Evolutionary conservation across 2,888 invertebrate genomes (phyloP).

Genomic region (Bibio marci): DNA sequence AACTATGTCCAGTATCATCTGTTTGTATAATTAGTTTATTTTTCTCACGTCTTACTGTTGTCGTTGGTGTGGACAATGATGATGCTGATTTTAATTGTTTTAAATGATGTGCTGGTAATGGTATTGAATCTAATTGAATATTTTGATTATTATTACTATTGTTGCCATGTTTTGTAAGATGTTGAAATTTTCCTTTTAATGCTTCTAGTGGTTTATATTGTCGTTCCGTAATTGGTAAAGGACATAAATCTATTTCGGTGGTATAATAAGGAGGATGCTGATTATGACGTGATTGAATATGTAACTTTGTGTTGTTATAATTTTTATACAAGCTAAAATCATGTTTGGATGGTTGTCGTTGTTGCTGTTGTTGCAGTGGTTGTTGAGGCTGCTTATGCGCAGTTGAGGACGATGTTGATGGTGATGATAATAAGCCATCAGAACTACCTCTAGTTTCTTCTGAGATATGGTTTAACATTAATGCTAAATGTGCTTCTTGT

Average conservation of each 20-base stretch:
- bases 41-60: conserved; percentile 66
- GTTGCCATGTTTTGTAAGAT: conserved; percentile 6
- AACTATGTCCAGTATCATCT: too few species aligned
- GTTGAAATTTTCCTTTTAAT: conserved; percentile 20
- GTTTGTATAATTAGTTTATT: conserved; percentile 69
- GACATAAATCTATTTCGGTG: conserved; percentile 23
- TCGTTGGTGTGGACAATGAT: conserved; percentile 44
- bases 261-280: conserved; percentile 33
- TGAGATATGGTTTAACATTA: conserved; percentile 40
- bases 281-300: too few species aligned
- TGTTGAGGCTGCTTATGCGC: not conserved
- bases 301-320: too few species aligned
- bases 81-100: conserved; percentile 47
- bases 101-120: conserved; percentile 47
- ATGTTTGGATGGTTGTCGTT: too few species aligned
- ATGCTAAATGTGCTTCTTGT: conserved; percentile 44
- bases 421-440: conserved; percentile 11
- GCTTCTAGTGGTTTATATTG: not conserved
- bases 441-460: conserved; percentile 33
- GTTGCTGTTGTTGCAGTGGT: too few species aligned
- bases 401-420: conserved; percentile 2
- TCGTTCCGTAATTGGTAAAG: not conserved
- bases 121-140: conserved; percentile 11
- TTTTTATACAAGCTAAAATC: too few species aligned
- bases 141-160: conserved; percentile 11